These are phyloP conservation scores for Drosophila anomelani DNA, from an alignment of 2,888 invertebrate genomes.

Conservation along the genomic window DNA sequence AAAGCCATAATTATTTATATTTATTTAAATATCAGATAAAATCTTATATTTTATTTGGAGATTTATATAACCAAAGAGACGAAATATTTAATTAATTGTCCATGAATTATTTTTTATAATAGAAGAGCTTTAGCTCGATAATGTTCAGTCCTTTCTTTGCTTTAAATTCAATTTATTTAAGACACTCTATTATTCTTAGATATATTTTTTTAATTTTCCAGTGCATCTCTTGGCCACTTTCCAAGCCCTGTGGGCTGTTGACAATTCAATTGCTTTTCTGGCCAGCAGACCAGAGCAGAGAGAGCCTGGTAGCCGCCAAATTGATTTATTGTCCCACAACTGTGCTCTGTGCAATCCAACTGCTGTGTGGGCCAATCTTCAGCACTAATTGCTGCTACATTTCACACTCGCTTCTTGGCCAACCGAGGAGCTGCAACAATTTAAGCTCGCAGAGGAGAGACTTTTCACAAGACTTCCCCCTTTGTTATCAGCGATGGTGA, in stretches of 20 bases:
- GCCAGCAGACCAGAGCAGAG: not conserved
- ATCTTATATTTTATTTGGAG: not conserved
- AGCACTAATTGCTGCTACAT: constrained; percentile 21
- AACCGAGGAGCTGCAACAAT: constrained; percentile 24
- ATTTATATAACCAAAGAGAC: not conserved
- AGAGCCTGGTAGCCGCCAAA: not conserved
- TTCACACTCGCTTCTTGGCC: constrained; percentile 43
- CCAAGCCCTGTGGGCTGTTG: constrained; percentile 6
- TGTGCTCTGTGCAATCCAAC: constrained; percentile 22
- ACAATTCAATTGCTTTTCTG: constrained; percentile 30
- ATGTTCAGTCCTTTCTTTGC: not conserved
- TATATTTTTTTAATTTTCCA: not conserved
- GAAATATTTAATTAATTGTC: not conserved
- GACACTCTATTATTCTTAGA: too few species aligned
- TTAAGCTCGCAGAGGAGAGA: constrained; percentile 5
- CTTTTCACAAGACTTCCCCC: constrained; percentile 49
- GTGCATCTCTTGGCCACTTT: constrained; percentile 1
- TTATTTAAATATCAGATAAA: not conserved
- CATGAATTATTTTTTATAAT: not conserved
- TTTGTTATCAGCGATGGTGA: constrained; percentile 41
- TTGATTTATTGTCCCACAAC: constrained; percentile 32
- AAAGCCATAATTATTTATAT: not conserved
- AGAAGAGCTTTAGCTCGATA: not conserved
- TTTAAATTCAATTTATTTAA: not conserved
- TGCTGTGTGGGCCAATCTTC: constrained; percentile 24